Evolutionary conservation across 2,113 vertebrate genomes (phyloP).

Genomic region (Antigone vipio): DNA sequence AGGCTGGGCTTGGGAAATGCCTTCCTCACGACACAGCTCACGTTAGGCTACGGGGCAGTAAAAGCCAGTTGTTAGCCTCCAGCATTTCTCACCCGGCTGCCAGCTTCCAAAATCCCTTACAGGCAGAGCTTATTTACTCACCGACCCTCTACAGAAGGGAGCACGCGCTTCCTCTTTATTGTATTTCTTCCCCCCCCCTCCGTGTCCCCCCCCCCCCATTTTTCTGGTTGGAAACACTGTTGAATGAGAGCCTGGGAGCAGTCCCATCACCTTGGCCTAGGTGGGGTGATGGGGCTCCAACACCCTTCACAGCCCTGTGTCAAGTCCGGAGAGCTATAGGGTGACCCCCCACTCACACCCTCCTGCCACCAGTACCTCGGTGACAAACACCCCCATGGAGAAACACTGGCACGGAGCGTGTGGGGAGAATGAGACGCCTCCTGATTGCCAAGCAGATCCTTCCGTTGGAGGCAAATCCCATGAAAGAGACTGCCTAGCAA

Average conservation of each 20-base stretch:
- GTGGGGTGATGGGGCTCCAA: background rate
- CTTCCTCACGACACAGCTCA: constrained; percentile 26
- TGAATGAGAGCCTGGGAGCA: background rate
- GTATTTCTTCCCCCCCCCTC: background rate
- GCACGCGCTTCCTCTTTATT: background rate
- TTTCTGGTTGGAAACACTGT: background rate
- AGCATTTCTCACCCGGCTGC: background rate
- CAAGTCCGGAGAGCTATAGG: background rate
- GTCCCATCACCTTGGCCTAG: fast-evolving
- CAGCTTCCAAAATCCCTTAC: background rate
- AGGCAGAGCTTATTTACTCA: background rate
- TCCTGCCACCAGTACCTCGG: fast-evolving
- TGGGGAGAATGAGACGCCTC: background rate
- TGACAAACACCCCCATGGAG: background rate
- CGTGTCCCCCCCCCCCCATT: background rate
- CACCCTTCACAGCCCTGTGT: background rate
- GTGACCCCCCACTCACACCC: background rate
- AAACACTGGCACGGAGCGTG: background rate
- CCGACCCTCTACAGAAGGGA: background rate
- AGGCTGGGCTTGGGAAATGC: constrained; percentile 40
- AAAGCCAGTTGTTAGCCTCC: background rate
- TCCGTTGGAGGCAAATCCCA: background rate
- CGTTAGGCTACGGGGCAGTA: background rate
- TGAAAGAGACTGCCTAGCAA: background rate
- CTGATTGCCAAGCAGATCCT: background rate